Base-by-base conservation (phyloP, 2,797 vertebrate species). In the Podarcis lilfordi region DNA sequence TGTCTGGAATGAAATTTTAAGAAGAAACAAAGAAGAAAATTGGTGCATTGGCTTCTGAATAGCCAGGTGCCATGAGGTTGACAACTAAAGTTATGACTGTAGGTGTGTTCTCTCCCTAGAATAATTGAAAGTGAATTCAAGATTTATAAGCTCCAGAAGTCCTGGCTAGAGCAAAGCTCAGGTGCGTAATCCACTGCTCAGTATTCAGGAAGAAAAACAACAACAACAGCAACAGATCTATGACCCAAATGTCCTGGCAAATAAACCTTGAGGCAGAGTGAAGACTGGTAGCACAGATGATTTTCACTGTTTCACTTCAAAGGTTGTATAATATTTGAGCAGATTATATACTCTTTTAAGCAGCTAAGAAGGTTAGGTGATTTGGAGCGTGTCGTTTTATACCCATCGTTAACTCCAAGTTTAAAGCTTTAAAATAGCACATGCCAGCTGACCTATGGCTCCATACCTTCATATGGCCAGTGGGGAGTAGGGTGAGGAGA, bases 271-370 rank as follows among this genome's bases (percentile, higher is more conserved):
- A 93, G 93, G 93, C 93, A 95, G 95, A 96, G 95, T 96, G 97
- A 97, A 97, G 98, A 97, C 94, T 97, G 96, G 95, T 94, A 95
- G 94, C 94, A 96, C 83, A 88, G 90, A 95, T 96, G 95, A 97
- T 96, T 97, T 95, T 96, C 93, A 94, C 95, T 96, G 96, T 96
- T 97, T 96, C 96, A 98, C 98, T 98, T 98, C 97, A 98, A 98
- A 98, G 98, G 96, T 97, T 97, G 97, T 97, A 97, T 98, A 98
- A 97, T 97, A 98, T 97, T 94, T 95, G 95, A 97, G 92, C 96
- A 96, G 97, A 98, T 98, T 98, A 98, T 97, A 98, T 97, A 96
- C 95, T 96, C 95, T 97, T 97, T 98, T 98, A 98, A 98, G 97
- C 97, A 95, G 94, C 93, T 97, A 96, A 97, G 95, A 95, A 95